These are phyloP conservation scores for Cylloceria caligata DNA, from an alignment of 2,888 invertebrate genomes.

Conservation along the genomic window DNA sequence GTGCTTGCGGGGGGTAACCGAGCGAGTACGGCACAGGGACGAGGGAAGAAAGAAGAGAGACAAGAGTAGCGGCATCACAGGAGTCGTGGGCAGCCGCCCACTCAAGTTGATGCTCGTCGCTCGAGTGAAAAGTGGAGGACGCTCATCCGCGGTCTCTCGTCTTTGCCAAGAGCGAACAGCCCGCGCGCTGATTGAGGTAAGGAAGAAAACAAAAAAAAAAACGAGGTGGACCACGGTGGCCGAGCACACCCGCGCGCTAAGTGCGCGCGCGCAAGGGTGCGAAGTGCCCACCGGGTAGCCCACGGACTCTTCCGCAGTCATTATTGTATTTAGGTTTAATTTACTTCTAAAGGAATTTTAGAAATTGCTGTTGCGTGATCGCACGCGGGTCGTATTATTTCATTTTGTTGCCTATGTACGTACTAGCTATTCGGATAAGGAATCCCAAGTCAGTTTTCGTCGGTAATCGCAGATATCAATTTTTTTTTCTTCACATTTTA, in stretches of 20 bases:
- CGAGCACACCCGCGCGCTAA: constrained; percentile 59
- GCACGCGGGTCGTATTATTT: neutral
- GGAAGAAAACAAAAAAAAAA: constrained; percentile 44
- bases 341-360: neutral
- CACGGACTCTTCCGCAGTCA: constrained; percentile 25
- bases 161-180: constrained; percentile 30
- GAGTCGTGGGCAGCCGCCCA: constrained; percentile 61
- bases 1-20: constrained; percentile 37
- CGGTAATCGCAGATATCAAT: neutral
- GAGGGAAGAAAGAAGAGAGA: constrained; percentile 23
- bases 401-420: neutral
- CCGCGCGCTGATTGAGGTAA: constrained; percentile 65
- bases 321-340: constrained; percentile 55
- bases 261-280: constrained; percentile 59
- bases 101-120: constrained; percentile 61
- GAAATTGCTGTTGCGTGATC: neutral
- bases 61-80: constrained; percentile 56
- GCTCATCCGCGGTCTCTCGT: constrained; percentile 56
- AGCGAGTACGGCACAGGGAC: constrained; percentile 4
- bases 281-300: constrained; percentile 54
- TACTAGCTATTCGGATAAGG: neutral
- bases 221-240: constrained; percentile 54
- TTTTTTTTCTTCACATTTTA: too few relatives aligned
- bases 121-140: constrained; percentile 67
- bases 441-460: neutral